phyloP scores from a whole-genome alignment of 1,140 invertebrate species.

The Goniozus legneri region DNA sequence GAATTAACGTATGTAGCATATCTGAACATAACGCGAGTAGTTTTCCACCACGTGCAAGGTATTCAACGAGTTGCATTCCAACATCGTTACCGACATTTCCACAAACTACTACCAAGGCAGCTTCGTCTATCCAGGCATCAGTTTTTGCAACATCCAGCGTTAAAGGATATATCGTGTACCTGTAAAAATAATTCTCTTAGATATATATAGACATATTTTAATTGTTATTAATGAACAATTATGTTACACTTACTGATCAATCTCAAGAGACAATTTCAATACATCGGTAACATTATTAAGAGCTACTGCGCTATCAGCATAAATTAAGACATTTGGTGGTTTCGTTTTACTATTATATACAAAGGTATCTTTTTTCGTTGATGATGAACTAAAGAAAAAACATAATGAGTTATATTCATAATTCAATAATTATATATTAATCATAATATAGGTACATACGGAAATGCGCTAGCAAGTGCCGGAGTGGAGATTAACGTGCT shows the following conservation, averaged over 20 bases:
- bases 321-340: constrained; percentile 80
- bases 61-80: constrained; percentile 66
- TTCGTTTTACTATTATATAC: constrained; percentile 46
- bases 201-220: constrained; percentile 1
- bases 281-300: constrained; percentile 69
- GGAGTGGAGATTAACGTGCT: neutral
- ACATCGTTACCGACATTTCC: constrained; percentile 66
- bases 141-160: constrained; percentile 59
- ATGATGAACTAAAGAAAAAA: constrained; percentile 17
- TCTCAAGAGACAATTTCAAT: constrained; percentile 65
- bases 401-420: constrained; percentile 1
- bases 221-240: too few species aligned
- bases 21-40: constrained; percentile 82
- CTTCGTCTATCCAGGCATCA: constrained; percentile 69
- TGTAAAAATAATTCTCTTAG: constrained; percentile 38
- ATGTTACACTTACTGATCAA: constrained; percentile 60
- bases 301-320: constrained; percentile 71
- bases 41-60: constrained; percentile 69
- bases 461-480: neutral
- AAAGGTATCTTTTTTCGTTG: too few species aligned
- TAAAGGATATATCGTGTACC: constrained; percentile 75
- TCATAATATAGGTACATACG: neutral
- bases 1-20: constrained; percentile 70
- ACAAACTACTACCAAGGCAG: constrained; percentile 72
- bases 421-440: neutral